These are phyloP conservation scores for Muntiacus reevesi DNA, from an alignment of 2,113 vertebrate genomes.

Conservation along the genomic window DNA sequence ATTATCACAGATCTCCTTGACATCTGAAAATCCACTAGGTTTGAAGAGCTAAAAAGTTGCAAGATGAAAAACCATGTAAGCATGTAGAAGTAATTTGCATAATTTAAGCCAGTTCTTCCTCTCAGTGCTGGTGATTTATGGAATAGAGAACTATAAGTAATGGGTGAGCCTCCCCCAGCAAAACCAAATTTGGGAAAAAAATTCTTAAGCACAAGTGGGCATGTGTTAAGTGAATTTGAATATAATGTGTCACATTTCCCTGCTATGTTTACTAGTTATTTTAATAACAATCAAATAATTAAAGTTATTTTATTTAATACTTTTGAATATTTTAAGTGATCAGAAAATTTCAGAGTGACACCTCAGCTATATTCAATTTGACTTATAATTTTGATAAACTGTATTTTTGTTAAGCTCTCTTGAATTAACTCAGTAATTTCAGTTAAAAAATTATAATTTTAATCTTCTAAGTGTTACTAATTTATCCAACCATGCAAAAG, in stretches of 20 bases:
- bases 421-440: neutral
- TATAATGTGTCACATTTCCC: neutral
- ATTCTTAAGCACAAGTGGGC: neutral
- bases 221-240: neutral
- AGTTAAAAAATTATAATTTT: neutral
- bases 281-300: neutral
- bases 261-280: neutral
- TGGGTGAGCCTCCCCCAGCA: neutral
- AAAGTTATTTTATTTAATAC: neutral
- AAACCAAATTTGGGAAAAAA: conserved; percentile 6
- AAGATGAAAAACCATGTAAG: neutral
- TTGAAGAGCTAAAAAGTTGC: neutral
- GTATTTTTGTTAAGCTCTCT: neutral
- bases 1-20: neutral
- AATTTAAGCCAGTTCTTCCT: neutral
- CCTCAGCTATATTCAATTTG: neutral
- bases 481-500: neutral
- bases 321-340: neutral
- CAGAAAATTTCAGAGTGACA: neutral
- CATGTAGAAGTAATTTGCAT: neutral
- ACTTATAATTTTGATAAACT: neutral
- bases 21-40: neutral
- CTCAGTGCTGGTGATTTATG: neutral
- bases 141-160: neutral
- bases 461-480: neutral